A percentile compares a stretch with the other conserved stretches of the same genome.
Evolutionary conservation across 2,113 vertebrate genomes (phyloP).

Genomic region (Bettongia penicillata): DNA sequence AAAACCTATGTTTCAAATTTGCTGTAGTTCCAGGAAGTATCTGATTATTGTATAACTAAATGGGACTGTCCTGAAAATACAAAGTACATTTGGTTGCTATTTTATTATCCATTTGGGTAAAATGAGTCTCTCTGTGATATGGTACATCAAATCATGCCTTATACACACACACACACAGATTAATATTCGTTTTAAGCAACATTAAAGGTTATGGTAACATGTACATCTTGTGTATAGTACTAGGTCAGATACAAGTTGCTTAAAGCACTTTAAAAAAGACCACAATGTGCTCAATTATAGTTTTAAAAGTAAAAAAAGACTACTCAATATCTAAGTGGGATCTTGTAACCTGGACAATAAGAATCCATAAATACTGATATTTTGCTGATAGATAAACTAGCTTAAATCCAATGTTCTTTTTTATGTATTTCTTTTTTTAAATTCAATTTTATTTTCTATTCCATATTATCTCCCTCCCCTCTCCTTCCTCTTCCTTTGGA

Average conservation of each 20-base stretch:
- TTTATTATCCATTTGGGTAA: background rate
- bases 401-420: background rate
- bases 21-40: background rate
- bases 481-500: background rate
- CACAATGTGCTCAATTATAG: background rate
- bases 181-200: background rate
- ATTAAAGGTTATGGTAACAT: background rate
- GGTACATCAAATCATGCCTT: rapidly evolving
- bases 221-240: background rate
- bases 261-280: background rate
- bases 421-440: background rate
- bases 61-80: background rate
- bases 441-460: background rate
- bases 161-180: no score
- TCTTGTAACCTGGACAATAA: background rate
- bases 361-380: background rate
- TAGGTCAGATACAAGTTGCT: background rate
- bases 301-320: slow-evolving; percentile 23
- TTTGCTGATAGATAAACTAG: background rate
- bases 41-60: background rate
- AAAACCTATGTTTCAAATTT: background rate
- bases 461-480: background rate
- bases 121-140: background rate
- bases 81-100: background rate
- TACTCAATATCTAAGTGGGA: background rate